These are phyloP conservation scores for Scaptomyza polygonia DNA, from an alignment of 2,888 invertebrate genomes.

Conservation along the genomic window DNA sequence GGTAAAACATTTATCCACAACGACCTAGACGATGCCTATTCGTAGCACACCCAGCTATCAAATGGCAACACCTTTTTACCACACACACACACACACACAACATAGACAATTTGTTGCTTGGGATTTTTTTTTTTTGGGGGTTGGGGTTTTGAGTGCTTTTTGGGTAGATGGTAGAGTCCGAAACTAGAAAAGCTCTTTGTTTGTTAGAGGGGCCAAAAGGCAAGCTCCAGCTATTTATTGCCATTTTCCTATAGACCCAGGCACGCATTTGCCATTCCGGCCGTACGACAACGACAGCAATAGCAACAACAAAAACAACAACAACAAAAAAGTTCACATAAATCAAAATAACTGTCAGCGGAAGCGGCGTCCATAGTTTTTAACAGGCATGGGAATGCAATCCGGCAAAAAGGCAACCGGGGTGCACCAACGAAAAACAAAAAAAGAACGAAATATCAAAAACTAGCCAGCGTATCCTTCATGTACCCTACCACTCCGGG, in stretches of 20 bases:
- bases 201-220: conserved; percentile 34
- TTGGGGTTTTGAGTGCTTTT: conserved; percentile 71
- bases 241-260: conserved; percentile 62
- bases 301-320: background rate
- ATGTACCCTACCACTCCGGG: background rate
- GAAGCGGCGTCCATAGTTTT: conserved; percentile 79
- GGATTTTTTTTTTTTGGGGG: conserved; percentile 28
- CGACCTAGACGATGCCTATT: conserved; percentile 7
- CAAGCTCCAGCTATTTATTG: conserved; percentile 62
- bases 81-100: conserved; percentile 2
- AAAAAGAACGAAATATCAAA: conserved; percentile 25
- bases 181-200: conserved; percentile 62
- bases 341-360: conserved; percentile 81
- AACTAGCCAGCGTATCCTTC: conserved; percentile 56
- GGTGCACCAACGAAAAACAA: conserved; percentile 4
- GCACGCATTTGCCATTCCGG: conserved; percentile 56
- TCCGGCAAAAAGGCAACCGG: conserved; percentile 11
- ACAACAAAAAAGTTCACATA: conserved; percentile 70
- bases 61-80: conserved; percentile 65
- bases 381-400: conserved; percentile 44
- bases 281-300: conserved; percentile 12
- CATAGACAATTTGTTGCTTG: conserved; percentile 63
- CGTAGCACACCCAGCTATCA: conserved; percentile 42
- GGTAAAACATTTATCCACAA: conserved; percentile 35
- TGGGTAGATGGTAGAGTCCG: conserved; percentile 38